phyloP scores from a whole-genome alignment of 2,113 vertebrate species.

The Salvelinus sp. region DNA sequence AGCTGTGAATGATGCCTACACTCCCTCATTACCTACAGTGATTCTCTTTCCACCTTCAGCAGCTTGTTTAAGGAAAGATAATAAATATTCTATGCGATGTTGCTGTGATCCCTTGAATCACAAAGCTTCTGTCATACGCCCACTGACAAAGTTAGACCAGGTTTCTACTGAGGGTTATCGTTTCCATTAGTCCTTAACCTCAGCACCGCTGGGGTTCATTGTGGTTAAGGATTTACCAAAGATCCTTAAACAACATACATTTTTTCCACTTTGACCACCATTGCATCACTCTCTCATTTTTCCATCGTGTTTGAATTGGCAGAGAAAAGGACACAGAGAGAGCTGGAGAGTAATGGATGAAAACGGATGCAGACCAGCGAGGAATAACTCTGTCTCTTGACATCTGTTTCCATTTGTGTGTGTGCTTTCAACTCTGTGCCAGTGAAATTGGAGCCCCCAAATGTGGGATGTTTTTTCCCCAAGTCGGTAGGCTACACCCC shows the following conservation, averaged over 20 bases:
- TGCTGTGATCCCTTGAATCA: no score
- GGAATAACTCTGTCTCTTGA: slow-evolving; percentile 46
- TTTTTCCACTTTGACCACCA: slow-evolving; percentile 39
- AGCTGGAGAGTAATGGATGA: slow-evolving; percentile 42
- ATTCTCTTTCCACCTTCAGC: no score
- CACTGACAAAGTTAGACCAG: no score
- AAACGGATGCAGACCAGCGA: slow-evolving; percentile 47
- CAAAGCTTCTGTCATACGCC: no score
- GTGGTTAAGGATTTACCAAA: slow-evolving; percentile 18
- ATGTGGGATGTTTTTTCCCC: slow-evolving; percentile 56
- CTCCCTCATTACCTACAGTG: no score
- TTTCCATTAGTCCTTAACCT: no score
- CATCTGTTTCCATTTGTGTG: slow-evolving; percentile 75
- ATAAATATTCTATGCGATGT: no score
- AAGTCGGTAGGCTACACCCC: slow-evolving; percentile 60
- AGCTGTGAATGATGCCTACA: no score
- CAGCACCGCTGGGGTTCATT: no score
- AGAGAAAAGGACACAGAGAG: slow-evolving; percentile 21
- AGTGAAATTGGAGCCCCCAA: slow-evolving; percentile 19
- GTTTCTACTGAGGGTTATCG: no score
- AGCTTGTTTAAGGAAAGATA: no score
- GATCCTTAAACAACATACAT: slow-evolving; percentile 5
- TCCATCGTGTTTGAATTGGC: slow-evolving; percentile 56
- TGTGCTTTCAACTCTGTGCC: slow-evolving; percentile 45
- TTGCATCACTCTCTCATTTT: slow-evolving; percentile 28